Evolutionary conservation across 2,888 invertebrate species (phyloP), one percentile per base, ranked within the genome.

Genomic region (Drosophila falleni): DNA sequence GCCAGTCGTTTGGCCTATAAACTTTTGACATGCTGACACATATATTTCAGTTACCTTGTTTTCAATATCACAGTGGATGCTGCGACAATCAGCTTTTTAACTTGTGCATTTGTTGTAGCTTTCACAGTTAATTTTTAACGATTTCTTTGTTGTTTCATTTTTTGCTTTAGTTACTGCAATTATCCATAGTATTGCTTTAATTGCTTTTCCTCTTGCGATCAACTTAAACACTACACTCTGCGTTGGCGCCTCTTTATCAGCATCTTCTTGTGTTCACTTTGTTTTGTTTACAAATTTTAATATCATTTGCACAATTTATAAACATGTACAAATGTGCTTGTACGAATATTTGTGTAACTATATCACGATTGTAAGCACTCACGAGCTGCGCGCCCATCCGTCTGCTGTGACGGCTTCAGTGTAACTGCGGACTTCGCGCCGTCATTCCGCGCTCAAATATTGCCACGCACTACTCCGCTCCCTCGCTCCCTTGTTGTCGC

Each of bases 11-110:
- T 35, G 54, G 31, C 61, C 55, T 59, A 53, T 66, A 65, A 68
- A 70, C 65, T 70, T 77, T 71, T 83, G 89, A 69, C 87, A 86
- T 68, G 75, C 73, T 88, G 89, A 88, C 84, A 88, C 87, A 80
- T 64, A 23, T 15, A 47, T 60, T 51, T 4, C 19, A 41, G 13
- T 41, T 4, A 8, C 35, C 31, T 59, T 41, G 19, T 15, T 42
- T 53, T 56, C 49, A 68, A 73, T 67, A 63, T 31, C 54, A 59
- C 35, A 31, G 13, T 51, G 23, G 55, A 61, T 65, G 74, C 42
- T 78, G 64, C 26, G 54, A 15, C 2, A 15, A 33, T 29, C 33
- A 33, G 46, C 19, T 50, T 11, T 50, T 78, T 75, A 75, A 63
- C 76, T 75, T 58, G 23, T 31, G 39, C 49, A 46, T 77, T 65